Conservation (phyloP, 1,140 invertebrate species). For the Eupeodes corollae region DNA sequence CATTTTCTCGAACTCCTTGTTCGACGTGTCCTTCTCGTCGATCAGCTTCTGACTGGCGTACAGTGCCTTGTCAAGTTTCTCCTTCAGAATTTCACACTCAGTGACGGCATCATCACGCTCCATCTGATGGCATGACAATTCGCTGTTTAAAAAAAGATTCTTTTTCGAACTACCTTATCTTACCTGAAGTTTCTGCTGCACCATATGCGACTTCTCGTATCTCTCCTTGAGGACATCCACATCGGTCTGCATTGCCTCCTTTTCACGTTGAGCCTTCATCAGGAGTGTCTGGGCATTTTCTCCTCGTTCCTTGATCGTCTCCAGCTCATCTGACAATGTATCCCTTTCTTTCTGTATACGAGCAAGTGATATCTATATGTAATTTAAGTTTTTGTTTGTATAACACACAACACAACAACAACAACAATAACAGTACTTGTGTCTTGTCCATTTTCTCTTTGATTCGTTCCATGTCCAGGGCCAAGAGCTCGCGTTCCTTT, state of each 20-base stretch:
- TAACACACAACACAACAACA: conserved; percentile 18
- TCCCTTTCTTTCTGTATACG: conserved; percentile 82
- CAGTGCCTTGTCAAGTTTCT: conserved; percentile 78
- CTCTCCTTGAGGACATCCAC: conserved; percentile 75
- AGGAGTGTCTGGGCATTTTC: conserved; percentile 69
- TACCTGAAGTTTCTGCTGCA: conserved; percentile 72
- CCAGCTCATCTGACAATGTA: conserved; percentile 63
- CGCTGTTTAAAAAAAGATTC: not conserved
- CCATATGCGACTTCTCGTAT: conserved; percentile 74
- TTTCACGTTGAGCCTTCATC: conserved; percentile 70
- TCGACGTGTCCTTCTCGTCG: conserved; percentile 76
- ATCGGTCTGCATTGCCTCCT: conserved; percentile 72
- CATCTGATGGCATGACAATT: conserved; percentile 45
- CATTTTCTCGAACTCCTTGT: conserved; percentile 85
- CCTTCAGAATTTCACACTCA: conserved; percentile 77
- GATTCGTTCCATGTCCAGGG: conserved; percentile 71
- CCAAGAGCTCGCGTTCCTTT: conserved; percentile 77
- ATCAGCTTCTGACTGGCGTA: conserved; percentile 66
- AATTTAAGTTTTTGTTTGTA: conserved; percentile 6
- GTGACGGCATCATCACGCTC: conserved; percentile 74
- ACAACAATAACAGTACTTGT: conserved; percentile 48
- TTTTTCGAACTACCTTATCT: conserved; percentile 10
- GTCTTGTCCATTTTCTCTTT: conserved; percentile 82
- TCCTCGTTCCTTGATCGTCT: conserved; percentile 65
- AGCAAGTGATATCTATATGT: conserved; percentile 49